phyloP scores from a whole-genome alignment of 53 echinoderm and acorn worm species.

The Hippasteria phrygiana region DNA sequence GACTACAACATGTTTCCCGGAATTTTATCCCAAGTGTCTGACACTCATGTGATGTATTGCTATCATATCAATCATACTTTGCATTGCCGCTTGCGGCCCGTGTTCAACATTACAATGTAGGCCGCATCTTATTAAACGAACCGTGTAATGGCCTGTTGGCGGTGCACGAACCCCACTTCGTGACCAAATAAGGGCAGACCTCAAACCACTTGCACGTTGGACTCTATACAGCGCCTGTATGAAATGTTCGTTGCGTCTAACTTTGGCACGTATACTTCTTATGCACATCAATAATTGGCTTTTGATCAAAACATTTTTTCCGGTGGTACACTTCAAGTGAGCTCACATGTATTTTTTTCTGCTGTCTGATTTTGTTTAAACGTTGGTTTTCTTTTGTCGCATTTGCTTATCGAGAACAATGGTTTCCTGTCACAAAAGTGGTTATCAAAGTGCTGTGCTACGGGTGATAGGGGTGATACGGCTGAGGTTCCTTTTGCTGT shows the following conservation, averaged over 20 bases:
- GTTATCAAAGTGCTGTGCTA: too few species aligned
- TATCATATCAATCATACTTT: constrained; percentile 27
- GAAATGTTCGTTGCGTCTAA: not conserved
- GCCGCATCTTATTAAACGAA: not conserved
- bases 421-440: too few species aligned
- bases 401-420: too few species aligned
- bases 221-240: not conserved
- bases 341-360: too few species aligned
- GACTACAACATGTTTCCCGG: not conserved
- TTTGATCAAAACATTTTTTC: too few species aligned
- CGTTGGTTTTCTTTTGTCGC: too few species aligned
- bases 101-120: not conserved
- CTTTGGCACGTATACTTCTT: not conserved
- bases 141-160: not conserved
- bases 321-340: too few species aligned
- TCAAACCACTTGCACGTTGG: constrained; percentile 19
- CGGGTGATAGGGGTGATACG: too few species aligned
- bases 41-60: not conserved
- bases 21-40: not conserved
- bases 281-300: too few species aligned
- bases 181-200: constrained; percentile 43
- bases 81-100: constrained; percentile 19
- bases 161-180: not conserved
- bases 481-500: too few species aligned
- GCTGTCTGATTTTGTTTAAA: too few species aligned